Base-by-base conservation (phyloP, 2,113 vertebrate species). In the Rutilus rutilus region DNA sequence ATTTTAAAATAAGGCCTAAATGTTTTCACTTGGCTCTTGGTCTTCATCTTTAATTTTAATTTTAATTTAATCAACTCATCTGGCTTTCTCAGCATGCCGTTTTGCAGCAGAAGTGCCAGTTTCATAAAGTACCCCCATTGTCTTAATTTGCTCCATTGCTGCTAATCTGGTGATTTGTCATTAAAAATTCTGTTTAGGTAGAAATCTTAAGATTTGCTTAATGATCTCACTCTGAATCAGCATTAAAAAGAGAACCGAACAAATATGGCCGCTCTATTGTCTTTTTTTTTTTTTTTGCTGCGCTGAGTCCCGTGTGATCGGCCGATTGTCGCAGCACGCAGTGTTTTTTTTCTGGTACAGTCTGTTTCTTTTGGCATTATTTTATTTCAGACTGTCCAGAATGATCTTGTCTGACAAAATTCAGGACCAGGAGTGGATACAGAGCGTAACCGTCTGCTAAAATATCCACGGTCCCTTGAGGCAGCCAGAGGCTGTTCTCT, bases 401-500 rank as follows among this genome's bases (percentile, higher is more conserved):
- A 86, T 86, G 60, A 77, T 82, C 23, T 45, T 86, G 21, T 79
- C 21, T 27, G 39, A 82, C 2, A 14, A 27, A 80, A 80, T 45
- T 62, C 59, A 76, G 52, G n/a, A 74, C 23, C 78, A 36, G 62
- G 50, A 86, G 47, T 71, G 54, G 52, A 62, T 69, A 36, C 17
- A 30, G 84, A 69, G 81, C 64, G 23, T 60, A 19, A 84, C 86
- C 78, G 60, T 23, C 76, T 86, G 42, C 83, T 85, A 54, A 64
- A 87, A 88, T 86, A 67, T 80, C 67, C 25, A 69, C 57, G 23
- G 64, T 19, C 88, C 87, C 83, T 80, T n/a, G 87, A 84, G 89
- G 85, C 84, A 27, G 23, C 75, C 84, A 84, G 82, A 59, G 86
- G 88, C 89, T 86, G 88, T 87, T 75, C 88, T 69, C 88, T 88